Percentiles rank a stretch among this genome's conserved stretches.
These are phyloP conservation scores for Bubo bubo DNA, from an alignment of 2,113 vertebrate genomes.

Conservation along the genomic window DNA sequence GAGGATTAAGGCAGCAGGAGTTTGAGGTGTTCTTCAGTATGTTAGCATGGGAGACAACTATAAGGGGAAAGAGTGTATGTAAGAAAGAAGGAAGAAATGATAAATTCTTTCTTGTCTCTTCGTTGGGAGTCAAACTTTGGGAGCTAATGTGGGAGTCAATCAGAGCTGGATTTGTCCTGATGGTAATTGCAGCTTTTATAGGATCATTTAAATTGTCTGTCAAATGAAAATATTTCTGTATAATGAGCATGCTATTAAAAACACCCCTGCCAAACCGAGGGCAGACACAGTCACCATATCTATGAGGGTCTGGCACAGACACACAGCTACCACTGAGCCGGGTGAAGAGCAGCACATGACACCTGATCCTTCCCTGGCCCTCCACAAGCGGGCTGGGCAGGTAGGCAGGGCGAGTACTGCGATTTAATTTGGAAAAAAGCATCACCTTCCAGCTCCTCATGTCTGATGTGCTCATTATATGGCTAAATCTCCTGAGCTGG, in stretches of 20 bases:
- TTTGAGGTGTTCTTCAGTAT: not conserved
- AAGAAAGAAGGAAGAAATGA: not conserved
- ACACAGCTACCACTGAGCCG: not conserved
- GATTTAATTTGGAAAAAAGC: not conserved
- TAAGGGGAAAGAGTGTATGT: not conserved
- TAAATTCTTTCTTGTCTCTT: slow-evolving; percentile 18
- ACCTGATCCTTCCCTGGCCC: not conserved
- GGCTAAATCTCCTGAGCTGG: slow-evolving; percentile 43
- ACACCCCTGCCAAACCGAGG: slow-evolving; percentile 39
- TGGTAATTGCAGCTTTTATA: slow-evolving; percentile 68
- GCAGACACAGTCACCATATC: slow-evolving; percentile 47
- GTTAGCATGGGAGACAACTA: not conserved
- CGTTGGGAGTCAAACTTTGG: slow-evolving; percentile 33
- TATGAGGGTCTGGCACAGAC: slow-evolving; percentile 5
- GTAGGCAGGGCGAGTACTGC: not conserved
- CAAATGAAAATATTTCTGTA: slow-evolving; percentile 71
- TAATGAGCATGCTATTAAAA: slow-evolving; percentile 69
- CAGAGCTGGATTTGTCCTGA: slow-evolving; percentile 65
- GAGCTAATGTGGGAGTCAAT: slow-evolving; percentile 58
- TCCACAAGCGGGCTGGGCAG: not conserved
- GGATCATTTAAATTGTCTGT: slow-evolving; percentile 68
- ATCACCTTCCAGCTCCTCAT: slow-evolving; percentile 1
- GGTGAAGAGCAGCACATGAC: not conserved
- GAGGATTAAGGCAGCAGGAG: not conserved
- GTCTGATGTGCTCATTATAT: slow-evolving; percentile 72